Base-by-base conservation (phyloP, 2,113 vertebrate genomes). In the Xyrauchen texanus region DNA sequence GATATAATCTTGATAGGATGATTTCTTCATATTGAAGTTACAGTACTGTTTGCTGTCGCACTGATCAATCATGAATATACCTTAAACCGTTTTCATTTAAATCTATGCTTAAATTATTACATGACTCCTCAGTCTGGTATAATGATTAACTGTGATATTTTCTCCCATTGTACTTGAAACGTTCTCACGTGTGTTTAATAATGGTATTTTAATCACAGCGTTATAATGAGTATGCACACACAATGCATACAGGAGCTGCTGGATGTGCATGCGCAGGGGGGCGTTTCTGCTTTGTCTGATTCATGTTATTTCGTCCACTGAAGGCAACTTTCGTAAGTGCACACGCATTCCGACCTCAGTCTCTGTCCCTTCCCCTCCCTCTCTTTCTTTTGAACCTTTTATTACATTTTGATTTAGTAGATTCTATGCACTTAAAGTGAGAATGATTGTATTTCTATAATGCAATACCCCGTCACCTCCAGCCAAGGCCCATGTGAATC, bases 201-300 rank as follows among this genome's bases (percentile, higher is more conserved):
- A 53, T 44, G 62, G 21, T 21, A 65, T 12, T 65, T 76, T 65
- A 65, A 76, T 55, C 74, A 45, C 47, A 55, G 74, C 6, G 6
- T 15, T 47, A 58, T 58, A 10, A 58, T 58, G 55, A 58, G 7
- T 58, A 13, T 52, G 34, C 45, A 79, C 58, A 70, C 68, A 70
- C 68, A 61, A 70, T 64, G 68, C 57, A 74, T 52, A 74, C 78
- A 84, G 87, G 84, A 88, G 87, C 88, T 86, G 65, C 85, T 65
- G 68, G 49, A 75, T 76, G 68, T 72, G 64, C 77, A 66, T 69
- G 81, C 83, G 81, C 77, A 88, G 92, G 92, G 91, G 91, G 91
- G 89, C 90, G 90, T 76, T 76, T 90, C 68, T 87, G 91, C 91
- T 92, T 93, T 93, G 91, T 92, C 90, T 92, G 83, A 83, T 81